These are phyloP conservation scores for Electrophaes corylata DNA, from an alignment of 2,888 invertebrate genomes.

Conservation along the genomic window DNA sequence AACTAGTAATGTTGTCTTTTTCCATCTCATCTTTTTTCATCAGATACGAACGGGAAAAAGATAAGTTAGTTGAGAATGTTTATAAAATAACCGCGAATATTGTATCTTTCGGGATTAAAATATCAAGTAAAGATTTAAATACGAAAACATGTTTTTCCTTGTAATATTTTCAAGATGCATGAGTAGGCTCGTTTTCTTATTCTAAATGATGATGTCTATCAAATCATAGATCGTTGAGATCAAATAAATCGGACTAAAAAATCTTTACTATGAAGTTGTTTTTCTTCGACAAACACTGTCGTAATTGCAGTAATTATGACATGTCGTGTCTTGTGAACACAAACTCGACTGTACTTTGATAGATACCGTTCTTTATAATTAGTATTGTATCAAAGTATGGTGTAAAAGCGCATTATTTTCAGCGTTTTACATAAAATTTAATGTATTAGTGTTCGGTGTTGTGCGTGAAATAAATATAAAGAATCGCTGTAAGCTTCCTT, in stretches of 20 bases:
- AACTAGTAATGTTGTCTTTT: not conserved
- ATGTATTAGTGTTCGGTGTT: slow-evolving; percentile 57
- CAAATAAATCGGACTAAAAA: not conserved
- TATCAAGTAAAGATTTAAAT: not conserved
- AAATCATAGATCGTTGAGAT: not conserved
- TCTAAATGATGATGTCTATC: not conserved
- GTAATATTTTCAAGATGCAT: not conserved
- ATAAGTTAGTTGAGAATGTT: not conserved
- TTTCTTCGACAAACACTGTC: too few relatives aligned
- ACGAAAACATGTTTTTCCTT: not conserved
- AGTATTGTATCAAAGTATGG: not conserved
- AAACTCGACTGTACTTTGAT: not conserved
- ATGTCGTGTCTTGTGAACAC: not conserved
- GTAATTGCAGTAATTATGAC: too few relatives aligned
- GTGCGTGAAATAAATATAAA: slow-evolving; percentile 51
- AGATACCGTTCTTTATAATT: slow-evolving; percentile 1
- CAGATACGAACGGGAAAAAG: not conserved
- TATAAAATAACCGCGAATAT: not conserved
- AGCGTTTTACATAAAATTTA: slow-evolving; percentile 29
- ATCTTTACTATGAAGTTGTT: too few relatives aligned
- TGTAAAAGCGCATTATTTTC: slow-evolving; percentile 4
- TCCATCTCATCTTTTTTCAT: too few relatives aligned
- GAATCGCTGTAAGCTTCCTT: slow-evolving; percentile 48
- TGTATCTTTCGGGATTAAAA: not conserved
- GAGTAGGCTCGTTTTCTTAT: not conserved